Base-by-base conservation (phyloP, 2,113 vertebrate genomes). In the Octodon degus region DNA sequence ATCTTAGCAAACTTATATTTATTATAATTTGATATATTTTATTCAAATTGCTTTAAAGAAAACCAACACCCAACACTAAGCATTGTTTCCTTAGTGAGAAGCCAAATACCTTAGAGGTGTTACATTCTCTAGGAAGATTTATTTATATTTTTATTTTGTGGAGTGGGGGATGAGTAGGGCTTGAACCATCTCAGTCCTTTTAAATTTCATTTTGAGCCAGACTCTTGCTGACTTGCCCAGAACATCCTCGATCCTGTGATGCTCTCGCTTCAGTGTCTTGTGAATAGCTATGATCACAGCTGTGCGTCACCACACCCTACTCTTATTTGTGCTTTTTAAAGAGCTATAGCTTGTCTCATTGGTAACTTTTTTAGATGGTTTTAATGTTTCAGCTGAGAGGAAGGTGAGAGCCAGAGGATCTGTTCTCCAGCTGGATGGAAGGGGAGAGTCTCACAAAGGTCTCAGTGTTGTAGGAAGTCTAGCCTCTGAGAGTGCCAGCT, bases 41-140 rank as follows among this genome's bases (percentile, higher is more conserved):
- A 81, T 83, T 80, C n/a, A 95, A 60, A 76, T 63, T 82, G 19
- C 30, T 85, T 67, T 85, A 82, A 94, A 97, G 77, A 72, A 92
- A 95, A 87, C 40, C 12, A 83, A 50, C 24, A 79, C 53, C 53
- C 40, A 89, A 58, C 40, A 43, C 40, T 50, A 93, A 60, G 13
- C 7, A 53, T 6, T 10, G 72, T 50, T 91, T 92, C 72, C 34
- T 82, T 62, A 92, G 34, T 89, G 58, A 83, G 63, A 94, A 91
- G 62, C 65, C 77, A 62, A 79, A 88, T 30, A 47, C 37, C 63
- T 77, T 20, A 53, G 62, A 86, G 27, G 86, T 32, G 65, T n/a
- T 89, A 80, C 50, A 62, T 84, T 53, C 43, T 92, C 50, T 19
- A 4, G 72, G n/a, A 93, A 93, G 50, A 7, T 63, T n/a, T 30